Percentiles rank a stretch among this genome's conserved stretches.
Evolutionary conservation across 64 coral and sea anemone genomes (phyloP).

Genomic region (Hydrozoanthus tunicans): DNA sequence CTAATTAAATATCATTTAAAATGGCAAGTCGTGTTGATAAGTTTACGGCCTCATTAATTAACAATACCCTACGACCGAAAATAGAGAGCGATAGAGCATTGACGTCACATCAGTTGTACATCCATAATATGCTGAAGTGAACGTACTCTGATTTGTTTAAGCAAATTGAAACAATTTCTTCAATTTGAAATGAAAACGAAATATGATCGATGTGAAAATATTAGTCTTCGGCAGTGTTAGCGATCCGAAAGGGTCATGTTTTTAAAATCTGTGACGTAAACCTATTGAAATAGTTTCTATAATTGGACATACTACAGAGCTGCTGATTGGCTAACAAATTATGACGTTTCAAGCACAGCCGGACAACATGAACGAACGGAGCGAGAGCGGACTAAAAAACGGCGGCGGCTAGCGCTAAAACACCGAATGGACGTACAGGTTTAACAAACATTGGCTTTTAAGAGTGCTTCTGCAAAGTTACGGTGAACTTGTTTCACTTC

Average conservation of each 20-base stretch:
- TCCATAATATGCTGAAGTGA: not conserved
- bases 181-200: not conserved
- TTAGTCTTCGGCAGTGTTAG: not conserved
- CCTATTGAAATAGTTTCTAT: not conserved
- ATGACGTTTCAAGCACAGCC: not conserved
- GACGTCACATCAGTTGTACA: not conserved
- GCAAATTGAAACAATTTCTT: not conserved
- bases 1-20: not conserved
- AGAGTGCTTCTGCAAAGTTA: not conserved
- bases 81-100: too few species aligned
- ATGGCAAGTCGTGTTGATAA: not conserved
- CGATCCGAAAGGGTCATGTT: not conserved
- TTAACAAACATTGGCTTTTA: not conserved
- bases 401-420: not conserved
- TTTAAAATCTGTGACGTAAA: not conserved
- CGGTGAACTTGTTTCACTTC: not conserved
- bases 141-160: not conserved
- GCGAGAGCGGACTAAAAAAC: slow-evolving; percentile 3
- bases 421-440: not conserved
- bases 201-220: not conserved
- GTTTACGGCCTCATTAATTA: not conserved
- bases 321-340: slow-evolving; percentile 29
- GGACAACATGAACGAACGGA: not conserved
- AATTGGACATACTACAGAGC: slow-evolving; percentile 24
- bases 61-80: not conserved